Evolutionary conservation across 1,140 invertebrate genomes (phyloP).

Genomic region (Gonioctena quinquepunctata): DNA sequence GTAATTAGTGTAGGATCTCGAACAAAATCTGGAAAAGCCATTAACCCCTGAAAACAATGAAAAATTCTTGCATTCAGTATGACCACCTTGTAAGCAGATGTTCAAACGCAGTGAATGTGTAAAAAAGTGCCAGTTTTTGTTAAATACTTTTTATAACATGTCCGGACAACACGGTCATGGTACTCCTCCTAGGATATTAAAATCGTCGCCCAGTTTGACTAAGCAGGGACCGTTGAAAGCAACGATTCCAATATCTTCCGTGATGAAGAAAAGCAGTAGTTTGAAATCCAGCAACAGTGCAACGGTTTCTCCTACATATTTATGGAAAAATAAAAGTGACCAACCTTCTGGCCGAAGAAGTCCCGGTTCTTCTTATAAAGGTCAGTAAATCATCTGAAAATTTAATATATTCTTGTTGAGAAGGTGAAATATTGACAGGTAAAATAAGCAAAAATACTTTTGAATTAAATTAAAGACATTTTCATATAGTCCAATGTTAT

Average conservation of each 20-base stretch:
- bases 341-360: conserved; percentile 72
- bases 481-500: too few species aligned
- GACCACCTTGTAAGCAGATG: not conserved
- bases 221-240: conserved; percentile 75
- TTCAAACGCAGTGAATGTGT: conserved; percentile 1
- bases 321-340: conserved; percentile 65
- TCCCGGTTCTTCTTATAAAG: conserved; percentile 74
- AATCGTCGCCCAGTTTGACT: conserved; percentile 69
- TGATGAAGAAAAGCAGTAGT: conserved; percentile 66
- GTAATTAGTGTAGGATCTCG: not conserved
- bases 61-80: not conserved
- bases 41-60: not conserved
- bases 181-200: conserved; percentile 60
- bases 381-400: too few species aligned
- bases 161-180: conserved; percentile 28
- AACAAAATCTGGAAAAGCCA: conserved; percentile 13
- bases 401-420: too few species aligned
- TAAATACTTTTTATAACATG: conserved; percentile 31
- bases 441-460: too few species aligned
- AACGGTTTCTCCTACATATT: conserved; percentile 64
- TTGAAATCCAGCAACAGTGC: conserved; percentile 68
- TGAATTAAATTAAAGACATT: too few species aligned
- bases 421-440: too few species aligned
- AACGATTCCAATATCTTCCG: conserved; percentile 71
- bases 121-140: conserved; percentile 1